These are phyloP conservation scores for Dyspetes luteomarginatus DNA, from an alignment of 2,888 invertebrate species.

Conservation along the genomic window DNA sequence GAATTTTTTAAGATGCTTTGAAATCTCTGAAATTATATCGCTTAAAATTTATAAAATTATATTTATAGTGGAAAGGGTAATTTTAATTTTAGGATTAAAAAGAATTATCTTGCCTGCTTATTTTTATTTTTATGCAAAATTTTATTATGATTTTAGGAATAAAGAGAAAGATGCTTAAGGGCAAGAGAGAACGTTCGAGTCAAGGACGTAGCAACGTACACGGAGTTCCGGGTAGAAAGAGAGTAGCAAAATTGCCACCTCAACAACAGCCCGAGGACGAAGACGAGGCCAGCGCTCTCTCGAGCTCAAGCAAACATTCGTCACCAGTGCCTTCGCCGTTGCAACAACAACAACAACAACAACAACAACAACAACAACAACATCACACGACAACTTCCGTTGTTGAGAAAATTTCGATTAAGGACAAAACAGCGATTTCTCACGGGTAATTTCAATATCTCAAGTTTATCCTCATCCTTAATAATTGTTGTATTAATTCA, in stretches of 20 bases:
- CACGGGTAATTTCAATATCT: conserved; percentile 76
- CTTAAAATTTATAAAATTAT: no score
- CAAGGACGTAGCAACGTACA: conserved; percentile 73
- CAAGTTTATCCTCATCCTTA: no score
- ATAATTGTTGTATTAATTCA: no score
- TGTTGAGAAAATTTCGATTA: conserved; percentile 77
- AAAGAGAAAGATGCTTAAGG: conserved; percentile 83
- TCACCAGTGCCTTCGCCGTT: conserved; percentile 85
- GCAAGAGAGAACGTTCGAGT: conserved; percentile 79
- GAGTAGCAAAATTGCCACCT: conserved; percentile 74
- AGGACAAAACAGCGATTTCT: conserved; percentile 79
- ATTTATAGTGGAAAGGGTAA: no score
- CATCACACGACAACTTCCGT: conserved; percentile 61
- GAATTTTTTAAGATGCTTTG: neutral
- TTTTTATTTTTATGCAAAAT: conserved; percentile 4
- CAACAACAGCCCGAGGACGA: conserved; percentile 79
- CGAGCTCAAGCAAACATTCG: conserved; percentile 85
- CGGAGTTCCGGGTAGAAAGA: conserved; percentile 70
- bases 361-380: no score
- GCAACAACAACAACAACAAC: no score
- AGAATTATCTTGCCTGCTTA: neutral
- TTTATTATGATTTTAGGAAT: conserved; percentile 76
- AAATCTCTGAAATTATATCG: no score
- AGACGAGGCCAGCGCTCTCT: conserved; percentile 82
- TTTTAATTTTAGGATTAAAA: no score